Conservation (phyloP, 2,797 vertebrate genomes). For the Remorina albescens region DNA sequence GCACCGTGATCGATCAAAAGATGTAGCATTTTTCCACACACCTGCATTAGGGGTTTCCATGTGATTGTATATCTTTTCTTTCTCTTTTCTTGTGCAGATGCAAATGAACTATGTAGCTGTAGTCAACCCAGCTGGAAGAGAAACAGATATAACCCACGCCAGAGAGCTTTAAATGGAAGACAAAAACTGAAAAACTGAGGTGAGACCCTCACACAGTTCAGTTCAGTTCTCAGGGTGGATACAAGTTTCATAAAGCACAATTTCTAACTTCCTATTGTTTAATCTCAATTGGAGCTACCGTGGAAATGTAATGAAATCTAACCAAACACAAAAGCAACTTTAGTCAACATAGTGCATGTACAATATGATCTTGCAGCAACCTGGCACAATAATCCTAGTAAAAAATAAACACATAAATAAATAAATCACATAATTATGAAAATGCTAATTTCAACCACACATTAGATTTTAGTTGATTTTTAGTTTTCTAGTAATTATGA, state of each 20-base stretch:
- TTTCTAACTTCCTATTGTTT: not conserved
- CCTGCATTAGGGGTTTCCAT: not conserved
- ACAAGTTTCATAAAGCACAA: not conserved
- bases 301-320: not conserved
- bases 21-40: conserved; percentile 9
- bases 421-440: not conserved
- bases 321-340: not conserved
- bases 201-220: not conserved
- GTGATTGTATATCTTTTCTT: not conserved
- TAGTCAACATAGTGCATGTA: not conserved
- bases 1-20: not conserved
- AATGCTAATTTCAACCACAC: not conserved
- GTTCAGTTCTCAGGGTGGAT: not conserved
- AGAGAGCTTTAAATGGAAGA: not conserved
- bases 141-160: not conserved
- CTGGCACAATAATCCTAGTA: not conserved
- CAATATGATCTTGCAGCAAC: fast-evolving
- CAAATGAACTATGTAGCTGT: not conserved
- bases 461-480: not conserved
- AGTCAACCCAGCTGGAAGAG: not conserved
- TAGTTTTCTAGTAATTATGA: not conserved
- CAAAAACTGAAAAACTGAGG: not conserved
- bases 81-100: not conserved
- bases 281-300: not conserved
- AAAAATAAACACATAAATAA: too few species aligned